Evolutionary conservation across 2,797 vertebrate species (phyloP).

Genomic region (Chromis chromis): DNA sequence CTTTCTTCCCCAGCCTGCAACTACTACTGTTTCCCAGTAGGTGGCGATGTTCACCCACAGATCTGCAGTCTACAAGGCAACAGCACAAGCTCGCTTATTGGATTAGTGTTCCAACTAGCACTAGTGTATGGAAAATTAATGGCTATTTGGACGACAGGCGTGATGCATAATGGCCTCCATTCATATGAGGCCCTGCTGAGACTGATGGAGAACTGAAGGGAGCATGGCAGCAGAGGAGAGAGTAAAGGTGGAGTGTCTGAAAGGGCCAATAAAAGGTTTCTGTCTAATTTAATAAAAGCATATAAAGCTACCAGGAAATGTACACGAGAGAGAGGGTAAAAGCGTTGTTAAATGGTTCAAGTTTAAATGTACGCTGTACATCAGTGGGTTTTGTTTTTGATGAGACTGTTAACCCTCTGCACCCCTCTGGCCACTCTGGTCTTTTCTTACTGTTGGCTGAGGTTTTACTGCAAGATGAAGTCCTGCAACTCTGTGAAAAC

Average conservation of each 20-base stretch:
- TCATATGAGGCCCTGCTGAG: conserved; percentile 35
- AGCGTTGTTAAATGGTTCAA: conserved; percentile 29
- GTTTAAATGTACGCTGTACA: neutral
- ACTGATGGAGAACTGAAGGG: conserved; percentile 43
- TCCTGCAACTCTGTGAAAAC: too few relatives aligned
- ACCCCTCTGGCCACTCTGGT: too few relatives aligned
- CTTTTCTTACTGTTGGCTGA: too few relatives aligned
- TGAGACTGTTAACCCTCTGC: too few relatives aligned
- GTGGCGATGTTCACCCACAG: conserved; percentile 61
- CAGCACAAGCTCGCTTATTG: conserved; percentile 33
- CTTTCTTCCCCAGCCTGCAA: conserved; percentile 20
- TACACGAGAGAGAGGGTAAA: conserved; percentile 5
- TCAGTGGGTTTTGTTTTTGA: neutral
- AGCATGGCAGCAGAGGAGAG: conserved; percentile 7
- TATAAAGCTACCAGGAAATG: conserved; percentile 29
- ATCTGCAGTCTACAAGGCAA: neutral
- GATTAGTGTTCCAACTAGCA: conserved; percentile 50
- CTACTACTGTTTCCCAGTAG: conserved; percentile 68
- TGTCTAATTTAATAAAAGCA: conserved; percentile 50
- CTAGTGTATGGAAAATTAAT: conserved; percentile 55
- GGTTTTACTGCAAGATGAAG: too few relatives aligned
- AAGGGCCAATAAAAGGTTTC: conserved; percentile 38
- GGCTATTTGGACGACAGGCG: conserved; percentile 43
- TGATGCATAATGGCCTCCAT: conserved; percentile 44
- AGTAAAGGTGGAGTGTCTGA: conserved; percentile 24